Evolutionary conservation across 2,113 vertebrate genomes (phyloP), one percentile per base, ranked within the genome.

Genomic region (Passer montanus): DNA sequence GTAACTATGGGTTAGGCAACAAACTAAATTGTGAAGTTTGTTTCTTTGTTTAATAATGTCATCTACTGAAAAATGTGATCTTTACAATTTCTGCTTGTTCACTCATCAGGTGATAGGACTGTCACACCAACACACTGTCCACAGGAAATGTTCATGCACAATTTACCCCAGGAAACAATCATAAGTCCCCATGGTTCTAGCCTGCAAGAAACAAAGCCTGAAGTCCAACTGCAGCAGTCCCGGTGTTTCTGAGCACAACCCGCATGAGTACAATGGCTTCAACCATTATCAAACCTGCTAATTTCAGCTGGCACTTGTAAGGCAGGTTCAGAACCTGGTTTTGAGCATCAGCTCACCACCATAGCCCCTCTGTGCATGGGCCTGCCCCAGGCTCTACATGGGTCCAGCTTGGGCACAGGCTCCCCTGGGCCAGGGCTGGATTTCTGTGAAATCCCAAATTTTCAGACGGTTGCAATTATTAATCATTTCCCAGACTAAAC

Each of bases 371-470:
- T 22, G 37, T 20, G 9, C 1, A 0, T 1, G 23, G 60, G 35
- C 16, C 7, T 64, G 44, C 6, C 13, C 8, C 18, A 49, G 44
- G 27, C 30, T 43, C 10, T 23, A 28, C 19, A 27, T 19, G 10
- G 12, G 13, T 60, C 17, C 19, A 0, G 0, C 63, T 6, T 10
- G 31, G 33, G 18, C 0, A 0, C 14, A 63, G 56, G 23, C 21
- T 75, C 3, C 26, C 24, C 30, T 14, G 41, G 28, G 43, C 35
- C 49, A 75, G 23, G 28, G 12, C 0, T 75, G 58, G 41, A 66
- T 52, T 72, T 60, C 74, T 2, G 1, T 78, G 77, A 87, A 89
- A 91, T 60, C 56, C 44, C 24, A 10, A 13, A 9, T 78, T 84
- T 91, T 79, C 44, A 41, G 49, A 35, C 11, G 8, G 35, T 16